Percentiles rank a stretch among this genome's conserved stretches.
These are phyloP conservation scores for Pristiophorus japonicus DNA, from an alignment of 2,113 vertebrate genomes.

Conservation along the genomic window DNA sequence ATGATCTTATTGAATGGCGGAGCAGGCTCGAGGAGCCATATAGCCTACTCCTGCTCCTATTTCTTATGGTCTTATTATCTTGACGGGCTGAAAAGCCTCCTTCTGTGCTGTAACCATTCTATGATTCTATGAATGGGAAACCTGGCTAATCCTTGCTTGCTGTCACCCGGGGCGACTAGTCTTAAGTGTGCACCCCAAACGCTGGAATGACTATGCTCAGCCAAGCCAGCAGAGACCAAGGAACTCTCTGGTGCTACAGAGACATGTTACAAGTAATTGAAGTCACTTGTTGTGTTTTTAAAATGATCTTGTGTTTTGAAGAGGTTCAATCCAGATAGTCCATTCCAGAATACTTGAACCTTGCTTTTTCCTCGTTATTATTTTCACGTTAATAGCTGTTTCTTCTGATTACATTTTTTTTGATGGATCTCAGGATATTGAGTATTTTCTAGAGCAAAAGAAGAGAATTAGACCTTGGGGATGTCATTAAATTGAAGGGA, in stretches of 20 bases:
- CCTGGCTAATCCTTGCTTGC: not conserved
- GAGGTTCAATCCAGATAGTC: not conserved
- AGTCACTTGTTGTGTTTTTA: not conserved
- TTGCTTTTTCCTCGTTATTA: not conserved
- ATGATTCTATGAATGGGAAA: not conserved
- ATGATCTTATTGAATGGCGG: too few relatives aligned
- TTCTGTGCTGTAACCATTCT: too few relatives aligned
- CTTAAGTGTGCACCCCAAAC: not conserved
- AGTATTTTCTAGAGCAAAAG: not conserved
- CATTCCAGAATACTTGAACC: not conserved
- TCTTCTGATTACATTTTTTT: not conserved
- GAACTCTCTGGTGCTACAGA: not conserved
- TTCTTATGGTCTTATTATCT: too few relatives aligned
- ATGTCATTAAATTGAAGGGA: slow-evolving; percentile 43
- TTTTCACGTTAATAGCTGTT: not conserved
- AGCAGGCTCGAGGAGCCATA: too few relatives aligned
- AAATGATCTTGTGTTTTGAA: not conserved
- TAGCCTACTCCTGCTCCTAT: too few relatives aligned
- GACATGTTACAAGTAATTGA: not conserved
- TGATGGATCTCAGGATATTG: not conserved
- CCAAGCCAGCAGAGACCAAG: not conserved
- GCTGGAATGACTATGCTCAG: not conserved
- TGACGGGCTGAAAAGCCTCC: too few relatives aligned
- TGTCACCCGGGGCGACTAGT: not conserved
- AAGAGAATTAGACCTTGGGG: slow-evolving; percentile 13